Evolutionary conservation across 2,797 vertebrate genomes (phyloP).

Genomic region (Simalia tracyae): DNA sequence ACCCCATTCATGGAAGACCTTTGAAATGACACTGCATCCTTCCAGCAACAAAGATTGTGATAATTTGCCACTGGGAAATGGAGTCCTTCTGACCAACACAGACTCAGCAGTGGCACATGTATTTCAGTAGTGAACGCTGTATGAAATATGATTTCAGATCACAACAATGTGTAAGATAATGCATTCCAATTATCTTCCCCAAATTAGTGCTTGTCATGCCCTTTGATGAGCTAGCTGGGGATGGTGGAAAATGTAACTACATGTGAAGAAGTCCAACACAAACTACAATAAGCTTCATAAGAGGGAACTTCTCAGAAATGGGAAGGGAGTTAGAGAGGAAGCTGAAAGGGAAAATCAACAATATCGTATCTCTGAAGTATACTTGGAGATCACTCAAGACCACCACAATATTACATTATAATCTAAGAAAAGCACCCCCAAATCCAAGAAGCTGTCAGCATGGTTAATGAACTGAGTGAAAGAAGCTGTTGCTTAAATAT

Average conservation of each 20-base stretch:
- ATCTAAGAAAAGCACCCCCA: not conserved
- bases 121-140: not conserved
- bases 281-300: not conserved
- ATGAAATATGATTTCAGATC: not conserved
- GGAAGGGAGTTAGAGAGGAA: not conserved
- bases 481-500: not conserved
- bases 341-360: not conserved
- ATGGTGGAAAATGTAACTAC: not conserved
- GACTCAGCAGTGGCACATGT: not conserved
- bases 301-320: not conserved
- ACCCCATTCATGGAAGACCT: not conserved
- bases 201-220: not conserved
- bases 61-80: not conserved
- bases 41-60: not conserved
- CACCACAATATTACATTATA: not conserved
- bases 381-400: not conserved
- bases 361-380: not conserved
- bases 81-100: not conserved
- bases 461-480: not conserved
- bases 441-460: not conserved
- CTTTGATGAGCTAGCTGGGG: not conserved
- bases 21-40: not conserved
- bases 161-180: not conserved
- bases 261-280: not conserved
- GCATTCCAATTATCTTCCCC: not conserved